Conservation (phyloP, 2,888 invertebrate genomes). For the Toxonevra muliebris region DNA sequence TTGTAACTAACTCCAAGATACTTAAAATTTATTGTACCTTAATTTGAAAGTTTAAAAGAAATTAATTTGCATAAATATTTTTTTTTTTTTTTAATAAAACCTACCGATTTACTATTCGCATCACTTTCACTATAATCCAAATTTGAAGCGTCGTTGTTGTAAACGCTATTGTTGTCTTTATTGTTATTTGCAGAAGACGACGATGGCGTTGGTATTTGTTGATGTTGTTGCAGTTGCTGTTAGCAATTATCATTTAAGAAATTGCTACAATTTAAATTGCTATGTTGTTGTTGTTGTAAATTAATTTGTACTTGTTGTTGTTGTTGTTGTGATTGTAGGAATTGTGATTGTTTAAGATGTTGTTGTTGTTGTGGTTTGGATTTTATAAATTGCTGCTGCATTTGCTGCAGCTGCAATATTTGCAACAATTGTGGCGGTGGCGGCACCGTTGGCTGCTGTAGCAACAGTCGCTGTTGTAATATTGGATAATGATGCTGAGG, state of each 20-base stretch:
- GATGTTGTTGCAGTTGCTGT: constrained; percentile 41
- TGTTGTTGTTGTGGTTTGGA: constrained; percentile 28
- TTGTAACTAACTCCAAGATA: too few relatives aligned
- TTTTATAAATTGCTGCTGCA: constrained; percentile 37
- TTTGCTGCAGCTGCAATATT: constrained; percentile 41
- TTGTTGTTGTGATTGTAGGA: constrained; percentile 37
- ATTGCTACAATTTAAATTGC: constrained; percentile 8
- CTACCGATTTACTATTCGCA: constrained; percentile 28
- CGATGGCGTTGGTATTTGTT: constrained; percentile 26
- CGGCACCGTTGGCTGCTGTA: constrained; percentile 32
- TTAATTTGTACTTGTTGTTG: constrained; percentile 33
- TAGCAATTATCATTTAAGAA: constrained; percentile 37
- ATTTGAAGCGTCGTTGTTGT: background rate
- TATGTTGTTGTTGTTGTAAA: constrained; percentile 24
- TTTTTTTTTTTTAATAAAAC: background rate
- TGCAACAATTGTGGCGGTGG: constrained; percentile 25
- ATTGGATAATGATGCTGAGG: constrained; percentile 28
- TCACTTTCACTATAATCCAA: constrained; percentile 16
- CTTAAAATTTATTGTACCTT: too few relatives aligned
- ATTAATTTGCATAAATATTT: too few relatives aligned
- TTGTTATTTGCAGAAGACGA: constrained; percentile 8
- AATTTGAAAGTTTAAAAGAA: too few relatives aligned
- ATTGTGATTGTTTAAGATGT: constrained; percentile 24
- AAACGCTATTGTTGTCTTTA: constrained; percentile 1
- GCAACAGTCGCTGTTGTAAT: constrained; percentile 38